Evolutionary conservation across 2,113 vertebrate genomes (phyloP), one percentile per base, ranked within the genome.

Genomic region (Oxygymnocypris stewartii): DNA sequence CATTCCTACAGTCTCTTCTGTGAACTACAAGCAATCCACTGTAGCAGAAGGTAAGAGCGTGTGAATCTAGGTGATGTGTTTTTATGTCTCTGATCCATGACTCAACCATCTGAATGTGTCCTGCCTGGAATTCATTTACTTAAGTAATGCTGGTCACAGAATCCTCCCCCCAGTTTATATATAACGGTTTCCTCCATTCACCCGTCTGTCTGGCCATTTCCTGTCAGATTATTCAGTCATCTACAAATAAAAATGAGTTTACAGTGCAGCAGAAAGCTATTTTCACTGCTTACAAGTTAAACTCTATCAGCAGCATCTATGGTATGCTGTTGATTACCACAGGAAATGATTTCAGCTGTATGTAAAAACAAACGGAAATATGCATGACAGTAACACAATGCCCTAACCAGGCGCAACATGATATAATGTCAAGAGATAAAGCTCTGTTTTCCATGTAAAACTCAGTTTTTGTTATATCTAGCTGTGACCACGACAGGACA

Each of bases 51-150:
- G 75, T 35, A 78, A 40, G 42, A 65, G 47, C 3, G 31, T 73
- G 61, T 57, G 47, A 79, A 86, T 69, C 23, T 42, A 73, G 35
- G 65, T 73, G n/a, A 35, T 7, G 20, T 80, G 65, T 31, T 79
- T 85, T 61, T 25, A 63, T 31, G 37, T 85, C 57, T 65, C 47
- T 57, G 14, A 57, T 85, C 42, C 28, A 6, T 67, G 35, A 28
- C 51, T 59, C 57, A 81, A 18, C 12, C 6, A 18, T 51, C 75
- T 51, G 75, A 28, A 51, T 3, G 44, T 51, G 75, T 54, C 5
- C 51, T 79, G 59, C 6, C n/a, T 47, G 23, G n/a, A 81, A 65
- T 47, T 81, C 12, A 65, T 81, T 79, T 65, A 18, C 79, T 81
- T 65, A 42, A 81, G 59, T 81, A 28, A 81, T 82, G 79, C n/a